These are phyloP conservation scores for Zaprionus tsacasi DNA, from an alignment of 1,140 invertebrate species.

Conservation along the genomic window DNA sequence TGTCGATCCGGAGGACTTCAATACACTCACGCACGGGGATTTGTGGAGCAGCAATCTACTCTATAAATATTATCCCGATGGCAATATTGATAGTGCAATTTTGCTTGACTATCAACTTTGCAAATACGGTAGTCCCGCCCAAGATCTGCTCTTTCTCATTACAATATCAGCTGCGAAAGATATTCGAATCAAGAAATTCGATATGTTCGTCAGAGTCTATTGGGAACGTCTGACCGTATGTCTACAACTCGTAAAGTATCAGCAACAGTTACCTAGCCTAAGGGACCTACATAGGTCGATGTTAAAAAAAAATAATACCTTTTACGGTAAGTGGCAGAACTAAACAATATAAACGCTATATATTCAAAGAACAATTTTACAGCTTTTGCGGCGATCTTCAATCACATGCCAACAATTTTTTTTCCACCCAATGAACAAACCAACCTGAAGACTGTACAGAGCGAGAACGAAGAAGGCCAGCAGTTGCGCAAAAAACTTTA, in stretches of 20 bases:
- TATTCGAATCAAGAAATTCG: slow-evolving; percentile 55
- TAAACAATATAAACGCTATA: not conserved
- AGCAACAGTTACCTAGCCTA: slow-evolving; percentile 73
- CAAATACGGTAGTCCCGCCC: slow-evolving; percentile 67
- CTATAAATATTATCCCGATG: slow-evolving; percentile 67
- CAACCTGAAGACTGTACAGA: slow-evolving; percentile 31
- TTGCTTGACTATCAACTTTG: slow-evolving; percentile 83
- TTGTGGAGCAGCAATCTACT: slow-evolving; percentile 83
- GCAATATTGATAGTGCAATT: slow-evolving; percentile 51
- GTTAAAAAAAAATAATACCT: slow-evolving; percentile 55
- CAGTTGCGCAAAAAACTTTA: slow-evolving; percentile 33
- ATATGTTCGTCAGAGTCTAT: slow-evolving; percentile 63
- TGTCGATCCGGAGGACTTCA: slow-evolving; percentile 84
- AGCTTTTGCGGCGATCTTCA: slow-evolving; percentile 52
- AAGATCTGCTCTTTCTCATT: slow-evolving; percentile 81
- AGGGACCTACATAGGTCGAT: slow-evolving; percentile 64
- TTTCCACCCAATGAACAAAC: slow-evolving; percentile 49
- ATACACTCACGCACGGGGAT: slow-evolving; percentile 88
- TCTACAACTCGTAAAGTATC: slow-evolving; percentile 46
- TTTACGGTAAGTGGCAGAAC: slow-evolving; percentile 42
- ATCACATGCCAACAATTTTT: slow-evolving; percentile 44
- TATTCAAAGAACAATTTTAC: not conserved
- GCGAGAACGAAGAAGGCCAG: slow-evolving; percentile 45
- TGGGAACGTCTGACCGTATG: slow-evolving; percentile 58
- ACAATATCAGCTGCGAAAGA: slow-evolving; percentile 47